These are phyloP conservation scores for Sylvilagus bachmani DNA, from an alignment of 2,113 vertebrate species.

Conservation along the genomic window DNA sequence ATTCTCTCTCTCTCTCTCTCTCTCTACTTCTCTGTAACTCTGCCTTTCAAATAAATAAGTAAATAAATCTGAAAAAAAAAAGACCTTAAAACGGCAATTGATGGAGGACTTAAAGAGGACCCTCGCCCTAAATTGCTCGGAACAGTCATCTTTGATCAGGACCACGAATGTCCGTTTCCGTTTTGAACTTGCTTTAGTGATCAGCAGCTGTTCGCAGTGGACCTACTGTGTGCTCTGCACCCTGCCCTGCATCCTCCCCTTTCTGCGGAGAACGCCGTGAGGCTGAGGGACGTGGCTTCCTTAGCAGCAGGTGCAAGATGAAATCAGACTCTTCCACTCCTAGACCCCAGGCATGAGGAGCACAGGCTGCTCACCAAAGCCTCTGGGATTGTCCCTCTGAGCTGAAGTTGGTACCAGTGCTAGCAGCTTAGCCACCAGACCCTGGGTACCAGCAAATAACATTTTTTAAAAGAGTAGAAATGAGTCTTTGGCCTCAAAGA, in stretches of 20 bases:
- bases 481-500: background rate
- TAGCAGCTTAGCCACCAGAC: background rate
- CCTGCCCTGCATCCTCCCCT: too few species aligned
- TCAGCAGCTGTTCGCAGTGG: too few species aligned
- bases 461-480: background rate
- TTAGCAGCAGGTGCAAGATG: background rate
- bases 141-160: background rate
- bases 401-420: background rate
- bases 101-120: background rate
- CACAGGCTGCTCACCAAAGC: too few species aligned
- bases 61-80: too few species aligned
- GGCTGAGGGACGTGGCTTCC: background rate
- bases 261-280: background rate
- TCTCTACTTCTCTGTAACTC: too few species aligned
- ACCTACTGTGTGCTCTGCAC: accelerated
- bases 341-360: accelerated
- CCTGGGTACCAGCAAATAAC: background rate
- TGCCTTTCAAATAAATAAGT: too few species aligned
- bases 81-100: background rate
- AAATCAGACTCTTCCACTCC: background rate
- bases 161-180: background rate
- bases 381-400: accelerated
- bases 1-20: too few species aligned
- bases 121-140: background rate
- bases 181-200: background rate